A percentile compares a stretch with the other conserved stretches of the same genome.
Conservation (phyloP, 2,888 invertebrate genomes). For the Helleia helle region DNA sequence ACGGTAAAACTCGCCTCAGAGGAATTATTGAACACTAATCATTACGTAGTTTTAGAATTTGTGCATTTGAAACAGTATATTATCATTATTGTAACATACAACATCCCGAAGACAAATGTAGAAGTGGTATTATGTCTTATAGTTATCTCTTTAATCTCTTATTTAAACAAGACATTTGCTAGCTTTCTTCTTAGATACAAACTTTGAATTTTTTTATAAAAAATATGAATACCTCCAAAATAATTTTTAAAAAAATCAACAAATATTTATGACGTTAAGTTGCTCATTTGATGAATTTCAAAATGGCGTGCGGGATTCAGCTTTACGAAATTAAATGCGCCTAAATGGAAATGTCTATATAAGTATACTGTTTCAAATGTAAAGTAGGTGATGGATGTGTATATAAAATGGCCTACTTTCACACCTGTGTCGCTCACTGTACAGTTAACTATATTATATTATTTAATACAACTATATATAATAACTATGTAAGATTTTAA, state of each 20-base stretch:
- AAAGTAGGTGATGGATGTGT: slow-evolving; percentile 40
- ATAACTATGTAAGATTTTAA: slow-evolving; percentile 17
- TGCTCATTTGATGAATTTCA: not conserved
- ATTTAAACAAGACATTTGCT: too few relatives aligned
- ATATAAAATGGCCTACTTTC: slow-evolving; percentile 49
- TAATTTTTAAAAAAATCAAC: too few relatives aligned
- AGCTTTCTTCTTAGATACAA: too few relatives aligned
- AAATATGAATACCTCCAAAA: too few relatives aligned
- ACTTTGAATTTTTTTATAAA: too few relatives aligned
- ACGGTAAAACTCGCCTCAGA: slow-evolving; percentile 36
- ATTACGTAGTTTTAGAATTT: slow-evolving; percentile 14
- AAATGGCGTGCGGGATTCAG: too few relatives aligned
- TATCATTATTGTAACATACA: too few relatives aligned
- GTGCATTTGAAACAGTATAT: slow-evolving; percentile 7
- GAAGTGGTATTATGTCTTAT: too few relatives aligned
- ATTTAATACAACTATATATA: slow-evolving; percentile 20
- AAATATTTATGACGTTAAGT: too few relatives aligned
- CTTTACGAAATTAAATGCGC: too few relatives aligned
- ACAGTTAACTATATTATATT: slow-evolving; percentile 42
- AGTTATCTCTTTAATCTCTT: too few relatives aligned
- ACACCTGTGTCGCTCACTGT: slow-evolving; percentile 69
- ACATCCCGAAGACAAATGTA: too few relatives aligned
- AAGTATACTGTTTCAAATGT: slow-evolving; percentile 26
- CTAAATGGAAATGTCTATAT: slow-evolving; percentile 9
- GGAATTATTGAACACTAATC: slow-evolving; percentile 24